phyloP scores from a whole-genome alignment of 2,113 vertebrate species.

The Pseudorhombus dupliciocellatus region DNA sequence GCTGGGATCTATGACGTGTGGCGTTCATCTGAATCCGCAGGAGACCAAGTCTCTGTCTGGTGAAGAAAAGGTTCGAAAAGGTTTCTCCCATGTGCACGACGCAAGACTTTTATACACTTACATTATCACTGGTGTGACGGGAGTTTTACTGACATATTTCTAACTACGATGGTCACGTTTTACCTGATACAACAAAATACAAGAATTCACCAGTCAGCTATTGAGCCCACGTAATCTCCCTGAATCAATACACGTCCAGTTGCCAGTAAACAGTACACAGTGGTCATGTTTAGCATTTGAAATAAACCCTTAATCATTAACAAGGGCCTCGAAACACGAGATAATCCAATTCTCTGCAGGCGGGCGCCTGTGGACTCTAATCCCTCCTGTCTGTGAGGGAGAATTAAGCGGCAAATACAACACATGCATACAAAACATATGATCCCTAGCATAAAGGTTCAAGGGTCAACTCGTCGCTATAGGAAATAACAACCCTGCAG shows the following conservation, averaged over 20 bases:
- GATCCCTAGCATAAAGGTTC: conserved; percentile 35
- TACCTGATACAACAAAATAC: not conserved
- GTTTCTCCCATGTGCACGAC: too few relatives aligned
- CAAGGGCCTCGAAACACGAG: conserved; percentile 45
- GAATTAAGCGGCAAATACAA: conserved; percentile 43
- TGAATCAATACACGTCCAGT: conserved; percentile 40
- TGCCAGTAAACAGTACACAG: conserved; percentile 32
- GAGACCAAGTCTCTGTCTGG: not conserved
- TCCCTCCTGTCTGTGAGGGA: conserved; percentile 44
- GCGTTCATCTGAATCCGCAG: not conserved
- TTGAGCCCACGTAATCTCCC: conserved; percentile 40
- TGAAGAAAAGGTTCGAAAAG: not conserved
- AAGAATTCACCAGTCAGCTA: conserved; percentile 17
- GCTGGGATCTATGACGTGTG: conserved; percentile 1
- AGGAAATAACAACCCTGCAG: conserved; percentile 47
- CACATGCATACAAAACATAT: conserved; percentile 48
- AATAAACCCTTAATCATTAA: conserved; percentile 64
- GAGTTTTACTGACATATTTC: too few relatives aligned
- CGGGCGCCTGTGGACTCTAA: conserved; percentile 48
- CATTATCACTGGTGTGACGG: too few relatives aligned
- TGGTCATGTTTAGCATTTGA: conserved; percentile 58
- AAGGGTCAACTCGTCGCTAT: conserved; percentile 48
- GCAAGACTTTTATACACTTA: too few relatives aligned
- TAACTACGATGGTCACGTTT: not conserved
- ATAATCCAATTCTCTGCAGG: conserved; percentile 44